Conservation (phyloP, 2,113 vertebrate genomes). For the Marmota flaviventris region DNA sequence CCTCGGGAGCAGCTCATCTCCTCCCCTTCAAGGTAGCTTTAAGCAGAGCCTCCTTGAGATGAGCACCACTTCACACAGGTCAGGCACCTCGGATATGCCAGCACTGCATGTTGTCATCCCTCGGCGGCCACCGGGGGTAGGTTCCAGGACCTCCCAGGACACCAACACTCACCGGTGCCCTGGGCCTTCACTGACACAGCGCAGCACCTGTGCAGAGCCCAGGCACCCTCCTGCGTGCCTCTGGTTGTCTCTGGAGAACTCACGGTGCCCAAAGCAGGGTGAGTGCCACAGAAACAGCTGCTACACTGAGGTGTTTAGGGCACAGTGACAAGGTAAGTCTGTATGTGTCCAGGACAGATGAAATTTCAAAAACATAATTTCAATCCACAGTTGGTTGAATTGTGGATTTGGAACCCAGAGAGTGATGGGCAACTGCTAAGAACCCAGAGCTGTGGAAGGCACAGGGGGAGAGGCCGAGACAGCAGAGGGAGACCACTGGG, state of each 20-base stretch:
- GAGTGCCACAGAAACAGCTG: neutral
- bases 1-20: fast-evolving
- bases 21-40: fast-evolving
- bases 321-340: neutral
- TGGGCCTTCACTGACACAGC: too few relatives aligned
- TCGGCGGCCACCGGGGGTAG: neutral
- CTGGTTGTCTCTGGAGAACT: neutral
- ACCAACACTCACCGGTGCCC: too few relatives aligned
- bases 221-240: neutral
- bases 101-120: fast-evolving
- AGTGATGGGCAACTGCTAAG: neutral
- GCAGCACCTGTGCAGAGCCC: too few relatives aligned
- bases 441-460: neutral
- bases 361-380: neutral
- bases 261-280: fast-evolving
- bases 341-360: fast-evolving
- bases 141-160: neutral
- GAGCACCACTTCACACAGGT: neutral
- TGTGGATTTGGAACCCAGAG: neutral
- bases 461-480: neutral
- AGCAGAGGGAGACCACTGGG: neutral
- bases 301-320: too few relatives aligned
- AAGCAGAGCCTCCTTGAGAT: fast-evolving
- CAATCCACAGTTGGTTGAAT: neutral
- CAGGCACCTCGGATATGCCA: fast-evolving